Evolutionary conservation across 2,888 invertebrate genomes (phyloP), one percentile per base, ranked within the genome.

Genomic region (Agrochola macilenta): DNA sequence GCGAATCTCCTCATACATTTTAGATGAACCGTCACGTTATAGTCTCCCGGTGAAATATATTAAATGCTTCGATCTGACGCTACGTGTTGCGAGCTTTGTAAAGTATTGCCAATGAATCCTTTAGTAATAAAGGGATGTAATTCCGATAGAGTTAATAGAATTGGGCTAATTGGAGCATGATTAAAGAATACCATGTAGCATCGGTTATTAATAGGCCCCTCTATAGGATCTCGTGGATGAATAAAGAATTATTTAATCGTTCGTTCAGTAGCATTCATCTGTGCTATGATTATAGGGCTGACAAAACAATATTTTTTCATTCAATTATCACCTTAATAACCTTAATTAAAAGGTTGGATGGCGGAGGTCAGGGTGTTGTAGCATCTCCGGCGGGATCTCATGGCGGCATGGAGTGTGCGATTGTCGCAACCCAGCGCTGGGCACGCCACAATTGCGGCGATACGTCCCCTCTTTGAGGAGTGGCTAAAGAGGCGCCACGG

Each of bases 1-100:
- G n/a, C 60, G 46, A 78, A 77, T 64, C 58, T 46, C 30, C 82
- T 85, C 86, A 82, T 83, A 78, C 86, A 83, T 85, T 74, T 82
- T 85, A 74, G 74, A 83, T 83, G 83, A 72, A 72, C 39, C 26
- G 17, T 61, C 57, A 46, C 49, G 58, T 61, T 61, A 60, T 54
- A 46, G 64, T 69, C 39, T 57, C 35, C 5, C 69, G 17, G 60
- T 85, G 65, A 85, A 81, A 85, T 74, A 83, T 85, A 85, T 5
- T 9, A 52, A 66, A 84, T 76, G 60, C 54, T 85, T 64, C 76
- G 70, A 85, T 77, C 71, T 60, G 43, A 74, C 60, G 57, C 74
- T 74, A 49, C 35, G 68, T 66, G 39, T 30, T 20, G 9, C 52
- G 30, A 69, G 61, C 35, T 66, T 70, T 54, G 49, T 76, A 63